Conservation (phyloP, 2,797 vertebrate genomes). For the Sebastiscus albofasciatus region DNA sequence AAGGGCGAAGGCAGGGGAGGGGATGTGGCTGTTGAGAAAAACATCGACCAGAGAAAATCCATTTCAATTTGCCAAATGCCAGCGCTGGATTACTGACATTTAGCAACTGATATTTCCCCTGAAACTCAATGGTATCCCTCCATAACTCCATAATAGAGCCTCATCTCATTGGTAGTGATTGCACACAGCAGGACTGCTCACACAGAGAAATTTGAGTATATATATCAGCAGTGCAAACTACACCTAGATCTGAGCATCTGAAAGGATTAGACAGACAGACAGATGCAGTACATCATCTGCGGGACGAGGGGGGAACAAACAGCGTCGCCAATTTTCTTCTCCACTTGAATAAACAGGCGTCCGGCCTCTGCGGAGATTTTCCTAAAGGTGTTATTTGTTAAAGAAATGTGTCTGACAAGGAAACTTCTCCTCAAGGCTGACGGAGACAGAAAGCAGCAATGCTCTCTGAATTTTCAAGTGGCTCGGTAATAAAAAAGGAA, state of each 20-base stretch:
- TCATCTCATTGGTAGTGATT: slow-evolving; percentile 57
- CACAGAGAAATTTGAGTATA: slow-evolving; percentile 30
- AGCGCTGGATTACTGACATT: slow-evolving; percentile 76
- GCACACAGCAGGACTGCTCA: slow-evolving; percentile 48
- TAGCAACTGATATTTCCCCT: slow-evolving; percentile 69
- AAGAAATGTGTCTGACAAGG: slow-evolving; percentile 39
- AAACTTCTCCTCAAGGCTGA: slow-evolving; percentile 35
- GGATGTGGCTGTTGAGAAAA: slow-evolving; percentile 47
- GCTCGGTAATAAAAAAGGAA: slow-evolving; percentile 14
- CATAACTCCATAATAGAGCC: slow-evolving; percentile 48
- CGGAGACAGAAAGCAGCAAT: slow-evolving; percentile 1
- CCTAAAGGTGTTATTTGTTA: slow-evolving; percentile 40
- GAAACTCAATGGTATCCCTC: slow-evolving; percentile 54
- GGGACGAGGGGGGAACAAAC: slow-evolving; percentile 22
- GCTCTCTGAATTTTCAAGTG: slow-evolving; percentile 23
- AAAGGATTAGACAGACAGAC: slow-evolving; percentile 21
- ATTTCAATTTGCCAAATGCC: slow-evolving; percentile 78
- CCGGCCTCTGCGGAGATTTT: slow-evolving; percentile 28
- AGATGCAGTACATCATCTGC: slow-evolving; percentile 31
- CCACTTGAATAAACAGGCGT: slow-evolving; percentile 25
- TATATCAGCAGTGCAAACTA: neutral
- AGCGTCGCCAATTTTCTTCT: slow-evolving; percentile 3
- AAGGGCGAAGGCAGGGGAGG: slow-evolving; percentile 37
- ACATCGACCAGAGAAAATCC: slow-evolving; percentile 69
- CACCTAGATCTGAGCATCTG: slow-evolving; percentile 6